Percentiles rank a stretch among this genome's conserved stretches.
Conservation (phyloP, 2,888 invertebrate species). For the Pyrgus malvae region DNA sequence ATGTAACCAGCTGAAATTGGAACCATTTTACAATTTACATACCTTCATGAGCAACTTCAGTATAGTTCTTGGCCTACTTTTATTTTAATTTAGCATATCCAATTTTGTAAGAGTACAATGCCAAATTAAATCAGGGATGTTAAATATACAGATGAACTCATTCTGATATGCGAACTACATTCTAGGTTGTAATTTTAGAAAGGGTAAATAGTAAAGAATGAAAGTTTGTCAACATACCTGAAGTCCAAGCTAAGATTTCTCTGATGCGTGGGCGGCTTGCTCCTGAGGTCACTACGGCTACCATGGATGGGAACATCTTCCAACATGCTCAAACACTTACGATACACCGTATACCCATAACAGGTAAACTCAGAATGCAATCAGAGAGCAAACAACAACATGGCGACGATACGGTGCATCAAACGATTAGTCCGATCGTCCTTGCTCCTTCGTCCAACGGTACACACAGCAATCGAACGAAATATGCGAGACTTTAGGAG, state of each 20-base stretch:
- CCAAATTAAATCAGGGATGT: too few relatives aligned
- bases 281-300: slow-evolving; percentile 66
- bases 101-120: too few relatives aligned
- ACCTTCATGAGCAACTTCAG: background rate
- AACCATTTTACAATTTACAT: slow-evolving; percentile 10
- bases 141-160: too few relatives aligned
- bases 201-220: background rate
- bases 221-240: slow-evolving; percentile 79
- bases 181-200: too few relatives aligned
- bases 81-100: too few relatives aligned
- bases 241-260: slow-evolving; percentile 95
- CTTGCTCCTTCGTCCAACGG: slow-evolving; percentile 29
- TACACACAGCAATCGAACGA: slow-evolving; percentile 3
- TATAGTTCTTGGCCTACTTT: slow-evolving; percentile 2
- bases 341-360: slow-evolving; percentile 65
- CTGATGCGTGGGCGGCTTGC: slow-evolving; percentile 84
- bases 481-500: background rate
- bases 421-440: slow-evolving; percentile 33
- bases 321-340: slow-evolving; percentile 74
- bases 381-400: slow-evolving; percentile 78
- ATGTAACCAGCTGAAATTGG: background rate
- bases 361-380: slow-evolving; percentile 47
- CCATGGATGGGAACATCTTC: slow-evolving; percentile 80
- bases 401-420: slow-evolving; percentile 60
- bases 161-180: too few relatives aligned